Evolutionary conservation across 2,113 vertebrate genomes (phyloP), one percentile per base, ranked within the genome.

Genomic region (Corythornis vintsioides): DNA sequence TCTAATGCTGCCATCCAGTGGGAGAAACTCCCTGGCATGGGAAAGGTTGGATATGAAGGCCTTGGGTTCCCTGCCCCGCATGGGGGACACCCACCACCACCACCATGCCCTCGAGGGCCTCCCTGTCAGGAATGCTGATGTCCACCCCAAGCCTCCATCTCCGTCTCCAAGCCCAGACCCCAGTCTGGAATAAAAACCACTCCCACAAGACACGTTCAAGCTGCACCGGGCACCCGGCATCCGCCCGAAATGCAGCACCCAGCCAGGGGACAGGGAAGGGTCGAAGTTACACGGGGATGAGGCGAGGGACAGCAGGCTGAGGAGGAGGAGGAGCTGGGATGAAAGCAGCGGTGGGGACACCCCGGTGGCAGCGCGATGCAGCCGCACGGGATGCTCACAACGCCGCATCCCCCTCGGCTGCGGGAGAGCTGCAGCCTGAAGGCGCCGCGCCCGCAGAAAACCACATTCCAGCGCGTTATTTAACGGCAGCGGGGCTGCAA

Each of bases 1-100:
- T 92, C 73, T 57, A 42, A 64, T 77, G 88, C 93, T 77, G 96
- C 94, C 96, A 94, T 90, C 96, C 90, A 90, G 96, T 81, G 95
- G 95, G 82, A 88, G 76, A 90, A 93, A 78, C 6, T 65, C 56
- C 71, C 50, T 21, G 60, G 10, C 11, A 26, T 6, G 35, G 73
- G 55, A 73, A 89, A 76, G 18, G 43, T 8, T 88, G 75, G 31
- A 43, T 55, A 47, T 2, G 1, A 43, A 21, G 43, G 4, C 3
- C 5, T 5, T 24, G 25, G 29, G 19, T 4, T n/a, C 35, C 31
- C 17, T 47, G 33, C 19, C 17, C 10, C 8, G 17, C 2, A 13
- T 8, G 28, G 14, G 5, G 26, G 16, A 9, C 31, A 55, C 29
- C 64, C 61, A n/a, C 21, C 15, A 13, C 9, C 42, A 26, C 6